Percentiles rank a stretch among this genome's conserved stretches.
Evolutionary conservation across 2,797 vertebrate species (phyloP).

Genomic region (Cetoscarus ocellatus): DNA sequence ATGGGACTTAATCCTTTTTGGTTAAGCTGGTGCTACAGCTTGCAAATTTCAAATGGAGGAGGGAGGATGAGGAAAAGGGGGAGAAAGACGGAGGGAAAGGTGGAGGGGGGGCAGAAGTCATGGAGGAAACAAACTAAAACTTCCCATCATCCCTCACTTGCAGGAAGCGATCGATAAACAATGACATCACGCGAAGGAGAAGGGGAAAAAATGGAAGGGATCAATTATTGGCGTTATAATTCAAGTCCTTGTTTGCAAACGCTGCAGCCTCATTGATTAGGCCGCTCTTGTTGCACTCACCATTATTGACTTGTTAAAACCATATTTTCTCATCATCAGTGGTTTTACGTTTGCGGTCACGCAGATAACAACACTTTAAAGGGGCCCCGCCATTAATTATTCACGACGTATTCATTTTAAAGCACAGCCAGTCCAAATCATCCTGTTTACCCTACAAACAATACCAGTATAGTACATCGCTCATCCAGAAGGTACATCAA

Average conservation of each 20-base stretch:
- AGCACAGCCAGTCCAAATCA: slow-evolving; percentile 72
- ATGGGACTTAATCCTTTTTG: slow-evolving; percentile 99
- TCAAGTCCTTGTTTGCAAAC: slow-evolving; percentile 88
- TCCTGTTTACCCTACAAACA: slow-evolving; percentile 75
- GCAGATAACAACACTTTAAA: slow-evolving; percentile 75
- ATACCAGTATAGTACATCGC: slow-evolving; percentile 59
- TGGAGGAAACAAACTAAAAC: slow-evolving; percentile 90
- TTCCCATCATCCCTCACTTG: slow-evolving; percentile 80
- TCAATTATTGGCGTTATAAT: slow-evolving; percentile 88
- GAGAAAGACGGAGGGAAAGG: slow-evolving; percentile 69
- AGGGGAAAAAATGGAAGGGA: slow-evolving; percentile 69
- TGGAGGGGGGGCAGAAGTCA: slow-evolving; percentile 88
- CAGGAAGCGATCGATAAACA: slow-evolving; percentile 78
- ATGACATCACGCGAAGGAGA: slow-evolving; percentile 80
- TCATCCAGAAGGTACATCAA: slow-evolving; percentile 83
- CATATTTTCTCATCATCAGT: slow-evolving; percentile 86
- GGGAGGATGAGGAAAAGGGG: slow-evolving; percentile 77
- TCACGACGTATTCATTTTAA: slow-evolving; percentile 79
- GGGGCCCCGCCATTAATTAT: slow-evolving; percentile 79
- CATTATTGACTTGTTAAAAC: slow-evolving; percentile 88
- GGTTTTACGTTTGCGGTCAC: slow-evolving; percentile 76
- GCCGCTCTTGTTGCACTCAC: slow-evolving; percentile 80
- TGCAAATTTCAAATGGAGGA: slow-evolving; percentile 95
- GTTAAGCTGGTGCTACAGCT: slow-evolving; percentile 99
- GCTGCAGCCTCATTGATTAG: slow-evolving; percentile 85